Evolutionary conservation across 2,797 vertebrate species (phyloP).

Genomic region (Clarias pachynema): DNA sequence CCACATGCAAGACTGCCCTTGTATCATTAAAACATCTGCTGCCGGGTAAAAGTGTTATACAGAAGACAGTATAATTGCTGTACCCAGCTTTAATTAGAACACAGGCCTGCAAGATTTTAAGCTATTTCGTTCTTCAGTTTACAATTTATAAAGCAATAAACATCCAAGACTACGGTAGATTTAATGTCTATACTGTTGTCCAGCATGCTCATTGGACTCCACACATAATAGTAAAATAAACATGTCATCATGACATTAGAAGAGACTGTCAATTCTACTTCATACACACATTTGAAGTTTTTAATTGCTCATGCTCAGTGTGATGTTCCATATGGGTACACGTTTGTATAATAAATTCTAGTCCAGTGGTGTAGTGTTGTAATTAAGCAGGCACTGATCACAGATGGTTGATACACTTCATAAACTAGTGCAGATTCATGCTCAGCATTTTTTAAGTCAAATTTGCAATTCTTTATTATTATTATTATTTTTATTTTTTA

Average conservation of each 20-base stretch:
- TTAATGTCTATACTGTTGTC: slow-evolving; percentile 20
- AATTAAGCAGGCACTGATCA: slow-evolving; percentile 63
- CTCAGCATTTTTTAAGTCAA: slow-evolving; percentile 29
- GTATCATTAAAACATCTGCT: slow-evolving; percentile 54
- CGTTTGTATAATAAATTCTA: slow-evolving; percentile 51
- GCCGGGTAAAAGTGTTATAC: slow-evolving; percentile 50
- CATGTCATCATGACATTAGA: not conserved
- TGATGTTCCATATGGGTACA: slow-evolving; percentile 9
- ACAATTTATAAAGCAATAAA: slow-evolving; percentile 37
- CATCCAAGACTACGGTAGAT: slow-evolving; percentile 5
- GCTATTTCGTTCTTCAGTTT: slow-evolving; percentile 32
- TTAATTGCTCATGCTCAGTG: slow-evolving; percentile 25
- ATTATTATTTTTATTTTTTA: no score
- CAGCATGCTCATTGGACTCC: not conserved
- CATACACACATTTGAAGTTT: slow-evolving; percentile 16
- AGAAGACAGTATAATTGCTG: slow-evolving; percentile 52
- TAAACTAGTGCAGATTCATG: slow-evolving; percentile 46
- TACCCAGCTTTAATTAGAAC: slow-evolving; percentile 49
- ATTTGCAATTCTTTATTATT: not conserved
- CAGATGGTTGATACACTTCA: slow-evolving; percentile 56
- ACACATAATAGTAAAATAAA: not conserved
- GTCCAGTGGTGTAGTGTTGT: slow-evolving; percentile 55
- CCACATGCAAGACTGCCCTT: slow-evolving; percentile 48
- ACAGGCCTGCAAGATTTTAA: slow-evolving; percentile 26
- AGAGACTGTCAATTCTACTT: not conserved